Base-by-base conservation (phyloP, 2,113 vertebrate genomes). In the Uria lomvia region DNA sequence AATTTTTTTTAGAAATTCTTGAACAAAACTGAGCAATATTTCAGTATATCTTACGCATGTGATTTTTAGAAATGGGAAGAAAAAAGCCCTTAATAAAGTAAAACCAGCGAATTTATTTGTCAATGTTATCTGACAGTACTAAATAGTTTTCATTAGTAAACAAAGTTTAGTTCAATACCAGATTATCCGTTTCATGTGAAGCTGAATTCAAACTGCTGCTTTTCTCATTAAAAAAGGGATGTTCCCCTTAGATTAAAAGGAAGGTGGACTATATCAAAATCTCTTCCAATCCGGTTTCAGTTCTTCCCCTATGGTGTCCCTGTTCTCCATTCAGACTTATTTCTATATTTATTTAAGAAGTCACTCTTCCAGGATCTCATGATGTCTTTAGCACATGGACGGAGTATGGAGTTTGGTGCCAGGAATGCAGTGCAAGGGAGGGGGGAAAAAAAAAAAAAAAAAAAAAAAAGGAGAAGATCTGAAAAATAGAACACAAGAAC, bases 381-480 rank as follows among this genome's bases (percentile, higher is more conserved):
- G 95, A 97, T 97, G 87, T 88, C 75, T 97, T 97, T 97, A 97
- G 71, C 96, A 97, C 84, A 97, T 94, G 96, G 91, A 88, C 20
- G 1, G 76, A 95, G 56, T 16, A 74, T 45, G 76, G 74, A 79
- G 81, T 80, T 85, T 78, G 40, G 67, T 94, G 88, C 92, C 95
- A 94, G 90, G 88, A 97, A 88, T 72, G 52, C 65, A 96, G 42
- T 18, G 30, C 14, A 58, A 81, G 36, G 26, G 23, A 26, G 50
- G 49, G 52, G 15, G n/a, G n/a, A n/a, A n/a, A 15, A 87, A 65
- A 73, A 42, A 43, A 43, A 53, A 26, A 22, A 13, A 32, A 36
- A 72, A 23, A 11, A 9, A 21, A 40, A 66, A n/a, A 78, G 11
- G 5, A 78, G 22, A 55, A 32, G 20, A 93, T 88, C 56, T 59